Base-by-base conservation (phyloP, 2,888 invertebrate genomes). In the Thalpophila matura region DNA sequence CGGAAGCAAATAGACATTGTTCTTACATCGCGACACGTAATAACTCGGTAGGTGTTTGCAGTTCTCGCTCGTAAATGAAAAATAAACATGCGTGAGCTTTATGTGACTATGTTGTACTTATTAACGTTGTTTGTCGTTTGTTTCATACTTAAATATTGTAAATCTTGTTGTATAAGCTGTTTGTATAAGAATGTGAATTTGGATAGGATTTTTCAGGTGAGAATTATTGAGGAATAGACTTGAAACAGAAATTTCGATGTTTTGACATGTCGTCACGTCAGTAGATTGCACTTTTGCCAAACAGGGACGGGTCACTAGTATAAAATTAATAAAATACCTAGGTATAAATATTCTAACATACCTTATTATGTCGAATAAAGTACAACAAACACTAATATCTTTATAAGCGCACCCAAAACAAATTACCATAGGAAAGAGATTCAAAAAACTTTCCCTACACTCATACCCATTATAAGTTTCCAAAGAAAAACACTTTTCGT, bases 361-460 rank as follows among this genome's bases (percentile, higher is more conserved):
- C 51, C 51, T 67, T 70, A 65, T 67, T 66, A 66, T 47, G 55
- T 73, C 63, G 59, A 75, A 83, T 81, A 82, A 88, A 79, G 85
- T 82, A 83, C 74, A 79, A 82, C 77, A 77, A 80, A 81, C 81
- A 85, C 86, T 90, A 91, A 92, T 90, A 91, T 89, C 89, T 88
- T 89, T 90, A 89, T 91, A 92, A 93, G 89, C 89, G 87, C 81
- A 88, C 90, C 89, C 93, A 88, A 93, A 95, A 95, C 95, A 95
- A 94, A 95, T 95, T 95, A 94, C 92, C 94, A 95, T 95, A 93
- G 93, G 86, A 95, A 95, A 95, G 91, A 92, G 92, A 94, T 94
- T 94, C 89, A 65, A 83, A 89, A 90, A 93, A 94, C 85, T 91
- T 94, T 93, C 88, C 87, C 91, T 90, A 92, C 90, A 91, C 93